Evolutionary conservation across 2,888 invertebrate genomes (phyloP), one percentile per base, ranked within the genome.

Genomic region (Cheilosia scutellata): DNA sequence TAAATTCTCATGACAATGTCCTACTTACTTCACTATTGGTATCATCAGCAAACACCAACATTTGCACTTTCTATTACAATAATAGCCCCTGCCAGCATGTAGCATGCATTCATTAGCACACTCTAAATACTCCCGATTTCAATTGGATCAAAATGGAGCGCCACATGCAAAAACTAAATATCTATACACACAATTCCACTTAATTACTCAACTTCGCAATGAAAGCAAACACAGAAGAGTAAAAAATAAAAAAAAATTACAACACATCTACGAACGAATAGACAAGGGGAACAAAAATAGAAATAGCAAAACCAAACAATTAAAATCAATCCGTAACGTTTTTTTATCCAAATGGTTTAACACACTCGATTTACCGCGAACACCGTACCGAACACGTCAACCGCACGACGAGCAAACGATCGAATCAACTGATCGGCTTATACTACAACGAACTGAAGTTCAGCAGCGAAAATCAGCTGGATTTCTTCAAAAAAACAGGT

Each of bases 21-120:
- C 80, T 77, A 86, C 86, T 86, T 86, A 86, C 86, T 82, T 82
- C 60, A 63, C 80, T 53, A 66, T 77, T 77, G 72, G 71, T 66
- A 55, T 68, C 71, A 80, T 72, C 72, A 60, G 44, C 70, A 58
- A 75, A 83, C 74, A 58, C 65, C 63, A 84, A 82, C 86, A 86
- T 86, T 86, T 86, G 86, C 86, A 86, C 86, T 86, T 86, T 86
- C 86, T 86, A 86, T 72, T 68, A 68, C 71, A 65, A 76, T 86
- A 71, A 76, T 86, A 62, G 71, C 37, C 27, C 68, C 20, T 20
- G 47, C 75, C 66, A 77, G 60, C 79, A 63, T 25, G 70, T 49
- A 62, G 60, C 57, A 63, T 63, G 33, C 71, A 66, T 27, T 49
- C 44, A 66, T 58, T 49, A 47, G 82, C 82, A 72, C 82, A 86